A percentile compares a stretch with the other conserved stretches of the same genome.
Evolutionary conservation across 2,113 vertebrate genomes (phyloP).

Genomic region (Lagopus muta): DNA sequence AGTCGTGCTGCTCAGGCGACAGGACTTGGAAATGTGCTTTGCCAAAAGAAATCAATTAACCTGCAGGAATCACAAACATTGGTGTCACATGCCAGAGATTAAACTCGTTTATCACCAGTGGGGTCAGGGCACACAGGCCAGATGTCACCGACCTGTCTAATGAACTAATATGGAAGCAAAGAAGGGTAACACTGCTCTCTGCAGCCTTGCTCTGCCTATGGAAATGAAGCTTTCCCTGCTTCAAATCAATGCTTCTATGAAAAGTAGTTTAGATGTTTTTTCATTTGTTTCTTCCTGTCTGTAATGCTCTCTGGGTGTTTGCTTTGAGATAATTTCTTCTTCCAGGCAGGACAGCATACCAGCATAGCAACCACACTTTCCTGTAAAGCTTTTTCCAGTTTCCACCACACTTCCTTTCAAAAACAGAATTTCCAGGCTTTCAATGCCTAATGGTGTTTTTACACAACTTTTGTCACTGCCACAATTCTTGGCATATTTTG

Average conservation of each 20-base stretch:
- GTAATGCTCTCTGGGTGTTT: neutral
- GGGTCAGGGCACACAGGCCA: neutral
- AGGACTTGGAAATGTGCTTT: neutral
- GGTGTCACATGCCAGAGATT: conserved; percentile 12
- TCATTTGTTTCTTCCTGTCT: conserved; percentile 31
- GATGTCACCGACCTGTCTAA: neutral
- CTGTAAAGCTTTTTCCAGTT: conserved; percentile 53
- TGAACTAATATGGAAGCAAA: neutral
- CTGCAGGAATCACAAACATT: neutral
- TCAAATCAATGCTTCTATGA: neutral
- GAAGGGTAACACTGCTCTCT: neutral
- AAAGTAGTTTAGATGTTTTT: neutral
- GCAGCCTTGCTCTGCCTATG: neutral
- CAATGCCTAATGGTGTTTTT: neutral
- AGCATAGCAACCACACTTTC: conserved; percentile 8
- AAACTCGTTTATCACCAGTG: conserved; percentile 16
- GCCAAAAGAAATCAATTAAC: conserved; percentile 69
- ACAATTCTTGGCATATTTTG: conserved; percentile 57
- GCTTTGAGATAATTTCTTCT: conserved; percentile 16
- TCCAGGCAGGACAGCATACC: conserved; percentile 9
- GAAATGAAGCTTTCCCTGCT: neutral
- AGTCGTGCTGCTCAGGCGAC: conserved; percentile 30
- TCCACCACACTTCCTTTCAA: conserved; percentile 47
- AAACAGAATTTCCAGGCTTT: conserved; percentile 29
- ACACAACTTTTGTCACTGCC: neutral